These are phyloP conservation scores for Drosophila truncata DNA, from an alignment of 1,140 invertebrate genomes.

Conservation along the genomic window DNA sequence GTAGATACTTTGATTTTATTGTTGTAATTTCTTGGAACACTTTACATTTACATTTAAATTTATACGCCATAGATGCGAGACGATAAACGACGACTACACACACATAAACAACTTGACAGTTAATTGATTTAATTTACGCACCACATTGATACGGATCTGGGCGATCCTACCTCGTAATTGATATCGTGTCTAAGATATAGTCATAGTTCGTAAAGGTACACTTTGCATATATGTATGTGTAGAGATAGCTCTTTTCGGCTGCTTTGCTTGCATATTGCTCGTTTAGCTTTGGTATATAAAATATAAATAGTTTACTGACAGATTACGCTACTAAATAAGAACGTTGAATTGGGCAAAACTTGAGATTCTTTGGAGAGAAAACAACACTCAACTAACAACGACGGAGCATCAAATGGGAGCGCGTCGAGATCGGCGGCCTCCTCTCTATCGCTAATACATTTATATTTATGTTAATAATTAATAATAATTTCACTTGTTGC, in stretches of 20 bases:
- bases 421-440: background rate
- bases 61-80: conserved; percentile 71
- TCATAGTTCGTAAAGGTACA: conserved; percentile 58
- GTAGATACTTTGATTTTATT: conserved; percentile 78
- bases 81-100: conserved; percentile 82
- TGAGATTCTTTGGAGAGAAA: conserved; percentile 66
- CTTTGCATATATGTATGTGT: conserved; percentile 33
- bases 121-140: conserved; percentile 67
- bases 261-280: conserved; percentile 19
- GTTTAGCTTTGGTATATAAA: conserved; percentile 64
- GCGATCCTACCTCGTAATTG: conserved; percentile 46
- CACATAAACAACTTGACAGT: conserved; percentile 79
- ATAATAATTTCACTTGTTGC: conserved; percentile 58
- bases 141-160: conserved; percentile 44
- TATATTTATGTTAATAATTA: conserved; percentile 41
- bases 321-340: conserved; percentile 69
- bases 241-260: conserved; percentile 15
- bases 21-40: conserved; percentile 78
- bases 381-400: conserved; percentile 57
- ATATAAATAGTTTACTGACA: conserved; percentile 70
- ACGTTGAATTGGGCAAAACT: conserved; percentile 72
- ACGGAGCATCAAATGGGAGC: conserved; percentile 38
- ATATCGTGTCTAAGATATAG: conserved; percentile 49
- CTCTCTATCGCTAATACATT: conserved; percentile 34
- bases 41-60: conserved; percentile 79